These are phyloP conservation scores for Hydrotaea cyrtoneurina DNA, from an alignment of 2,888 invertebrate genomes.

Conservation along the genomic window DNA sequence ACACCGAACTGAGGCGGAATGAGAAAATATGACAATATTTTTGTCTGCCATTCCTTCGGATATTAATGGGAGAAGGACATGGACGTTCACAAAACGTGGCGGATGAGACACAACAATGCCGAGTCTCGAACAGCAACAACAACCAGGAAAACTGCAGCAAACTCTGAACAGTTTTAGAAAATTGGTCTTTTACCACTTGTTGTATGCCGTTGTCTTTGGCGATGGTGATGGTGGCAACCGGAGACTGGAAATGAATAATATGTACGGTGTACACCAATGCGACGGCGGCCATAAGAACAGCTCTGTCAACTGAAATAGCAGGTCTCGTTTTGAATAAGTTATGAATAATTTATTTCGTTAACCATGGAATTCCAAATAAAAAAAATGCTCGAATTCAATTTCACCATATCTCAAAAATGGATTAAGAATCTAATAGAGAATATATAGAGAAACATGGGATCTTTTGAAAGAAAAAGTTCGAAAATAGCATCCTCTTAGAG, in stretches of 20 bases:
- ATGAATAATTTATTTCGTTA: no score
- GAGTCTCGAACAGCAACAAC: conserved; percentile 41
- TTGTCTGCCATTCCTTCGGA: conserved; percentile 9
- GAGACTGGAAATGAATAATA: not conserved
- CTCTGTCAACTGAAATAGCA: conserved; percentile 3
- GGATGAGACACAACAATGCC: conserved; percentile 14
- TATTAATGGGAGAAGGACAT: conserved; percentile 9
- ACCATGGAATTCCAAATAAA: no score
- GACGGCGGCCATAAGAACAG: not conserved
- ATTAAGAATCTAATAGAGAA: no score
- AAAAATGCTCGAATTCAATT: no score
- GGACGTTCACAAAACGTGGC: conserved; percentile 21
- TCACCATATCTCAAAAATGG: no score
- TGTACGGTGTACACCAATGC: not conserved
- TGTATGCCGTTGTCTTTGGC: conserved; percentile 37
- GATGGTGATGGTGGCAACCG: not conserved
- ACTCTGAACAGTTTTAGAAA: conserved; percentile 54
- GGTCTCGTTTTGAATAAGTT: no score
- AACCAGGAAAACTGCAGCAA: conserved; percentile 20
- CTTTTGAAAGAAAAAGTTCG: no score
- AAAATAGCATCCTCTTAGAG: no score
- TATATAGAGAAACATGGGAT: no score
- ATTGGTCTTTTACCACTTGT: conserved; percentile 65
- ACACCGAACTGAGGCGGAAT: not conserved
- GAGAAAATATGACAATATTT: conserved; percentile 7